Percentiles rank a stretch among this genome's conserved stretches.
phyloP scores from a whole-genome alignment of 2,797 vertebrate species.

The Acipenser oxyrinchus region DNA sequence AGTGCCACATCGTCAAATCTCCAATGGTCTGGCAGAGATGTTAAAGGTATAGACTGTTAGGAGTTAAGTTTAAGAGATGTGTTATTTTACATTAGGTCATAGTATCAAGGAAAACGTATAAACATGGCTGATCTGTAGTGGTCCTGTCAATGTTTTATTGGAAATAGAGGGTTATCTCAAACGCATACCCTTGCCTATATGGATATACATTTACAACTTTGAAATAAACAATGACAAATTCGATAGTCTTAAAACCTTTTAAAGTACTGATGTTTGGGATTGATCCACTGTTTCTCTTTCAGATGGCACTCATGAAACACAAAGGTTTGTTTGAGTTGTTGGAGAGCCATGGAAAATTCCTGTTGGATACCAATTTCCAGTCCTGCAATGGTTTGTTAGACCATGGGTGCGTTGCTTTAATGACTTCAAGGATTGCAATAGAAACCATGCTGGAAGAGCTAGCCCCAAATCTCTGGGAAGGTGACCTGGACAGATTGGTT shows the following conservation, averaged over 20 bases:
- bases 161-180: too few relatives aligned
- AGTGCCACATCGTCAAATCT: slow-evolving; percentile 62
- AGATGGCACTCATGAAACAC: slow-evolving; percentile 81
- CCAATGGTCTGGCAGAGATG: slow-evolving; percentile 71
- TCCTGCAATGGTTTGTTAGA: slow-evolving; percentile 24
- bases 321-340: slow-evolving; percentile 65
- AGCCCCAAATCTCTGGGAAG: slow-evolving; percentile 76
- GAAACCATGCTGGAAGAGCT: slow-evolving; percentile 73
- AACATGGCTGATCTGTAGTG: too few relatives aligned
- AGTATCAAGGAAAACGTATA: too few relatives aligned
- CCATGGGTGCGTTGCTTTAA: slow-evolving; percentile 39
- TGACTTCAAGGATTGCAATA: slow-evolving; percentile 61
- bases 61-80: slow-evolving; percentile 38
- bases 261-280: too few relatives aligned
- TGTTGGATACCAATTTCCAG: slow-evolving; percentile 71
- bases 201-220: too few relatives aligned
- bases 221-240: too few relatives aligned
- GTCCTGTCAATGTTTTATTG: too few relatives aligned
- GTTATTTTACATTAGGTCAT: background rate
- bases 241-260: too few relatives aligned
- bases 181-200: too few relatives aligned
- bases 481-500: slow-evolving; percentile 67
- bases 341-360: slow-evolving; percentile 51
- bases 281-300: slow-evolving; percentile 15
- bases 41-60: slow-evolving; percentile 65